phyloP scores from a whole-genome alignment of 2,113 vertebrate species.

The Columbina picui region DNA sequence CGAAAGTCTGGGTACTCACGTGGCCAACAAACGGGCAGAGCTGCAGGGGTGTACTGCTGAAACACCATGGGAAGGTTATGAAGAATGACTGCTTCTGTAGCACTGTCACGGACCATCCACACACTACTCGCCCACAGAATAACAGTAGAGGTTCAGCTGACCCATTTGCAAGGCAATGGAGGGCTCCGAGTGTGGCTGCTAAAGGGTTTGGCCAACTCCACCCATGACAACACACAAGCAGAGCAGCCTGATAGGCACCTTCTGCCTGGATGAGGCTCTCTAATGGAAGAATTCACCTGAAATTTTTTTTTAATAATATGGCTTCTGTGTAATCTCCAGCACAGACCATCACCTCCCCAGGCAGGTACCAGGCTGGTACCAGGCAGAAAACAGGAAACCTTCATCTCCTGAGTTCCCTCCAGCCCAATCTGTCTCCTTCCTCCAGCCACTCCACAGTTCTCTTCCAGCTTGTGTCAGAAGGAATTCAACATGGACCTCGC shows the following conservation, averaged over 20 bases:
- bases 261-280: background rate
- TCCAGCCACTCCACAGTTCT: background rate
- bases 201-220: background rate
- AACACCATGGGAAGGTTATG: background rate
- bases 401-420: background rate
- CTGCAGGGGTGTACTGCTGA: background rate
- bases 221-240: background rate
- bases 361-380: background rate
- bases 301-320: background rate
- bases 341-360: background rate
- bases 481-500: background rate
- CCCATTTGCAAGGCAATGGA: background rate
- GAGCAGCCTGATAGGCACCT: background rate
- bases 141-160: background rate
- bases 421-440: background rate
- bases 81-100: background rate
- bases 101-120: background rate
- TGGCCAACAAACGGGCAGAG: background rate
- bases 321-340: background rate
- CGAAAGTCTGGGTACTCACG: background rate
- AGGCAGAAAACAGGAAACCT: background rate
- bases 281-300: background rate
- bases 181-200: background rate
- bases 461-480: background rate
- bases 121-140: background rate